Base-by-base conservation (phyloP, 2,888 invertebrate genomes). In the Cheilosia soror region DNA sequence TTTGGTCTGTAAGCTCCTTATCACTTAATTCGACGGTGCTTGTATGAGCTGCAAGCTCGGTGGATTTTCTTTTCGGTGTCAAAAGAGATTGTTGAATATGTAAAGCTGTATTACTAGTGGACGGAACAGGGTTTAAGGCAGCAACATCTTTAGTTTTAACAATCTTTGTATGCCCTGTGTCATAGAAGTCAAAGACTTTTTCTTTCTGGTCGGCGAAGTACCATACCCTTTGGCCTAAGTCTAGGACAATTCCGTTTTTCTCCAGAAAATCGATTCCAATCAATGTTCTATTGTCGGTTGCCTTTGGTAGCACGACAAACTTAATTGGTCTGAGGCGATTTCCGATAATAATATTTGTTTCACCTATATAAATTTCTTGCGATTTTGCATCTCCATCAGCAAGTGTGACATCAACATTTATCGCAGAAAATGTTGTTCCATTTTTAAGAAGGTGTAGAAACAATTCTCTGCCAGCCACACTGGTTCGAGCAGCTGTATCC, bases 221-320 rank as follows among this genome's bases (percentile, higher is more conserved):
- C 58, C 57, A 69, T 6, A 37, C 5, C 27, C 57, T 6, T 37
- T 69, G 57, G 29, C 57, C 66, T 15, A 66, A n/a, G 20, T 53
- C 42, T n/a, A 66, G 40, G 11, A 69, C 47, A 0, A 69, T 25
- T 20, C 71, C 71, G 27, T 69, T 60, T n/a, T 60, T 2, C 29
- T 79, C 78, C 4, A 72, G 20, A 13, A 79, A 79, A 27, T 79
- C 72, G 1, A 79, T 72, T 11, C 79, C 72, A 11, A 72, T 65
- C n/a, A 79, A 20, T 2, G 79, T 79, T 6, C 72, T 15, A 29
- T 76, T 76, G 11, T 76, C 53, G 0, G 47, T 55, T 5, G 66
- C 58, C 2, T 27, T 25, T 27, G 78, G 71, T n/a, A 71, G n/a
- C 0, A 31, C 71, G 6, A 68, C 2, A 11, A 78, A 69, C 27